phyloP scores from a whole-genome alignment of 2,888 invertebrate genomes.

The Doris montereyensis region DNA sequence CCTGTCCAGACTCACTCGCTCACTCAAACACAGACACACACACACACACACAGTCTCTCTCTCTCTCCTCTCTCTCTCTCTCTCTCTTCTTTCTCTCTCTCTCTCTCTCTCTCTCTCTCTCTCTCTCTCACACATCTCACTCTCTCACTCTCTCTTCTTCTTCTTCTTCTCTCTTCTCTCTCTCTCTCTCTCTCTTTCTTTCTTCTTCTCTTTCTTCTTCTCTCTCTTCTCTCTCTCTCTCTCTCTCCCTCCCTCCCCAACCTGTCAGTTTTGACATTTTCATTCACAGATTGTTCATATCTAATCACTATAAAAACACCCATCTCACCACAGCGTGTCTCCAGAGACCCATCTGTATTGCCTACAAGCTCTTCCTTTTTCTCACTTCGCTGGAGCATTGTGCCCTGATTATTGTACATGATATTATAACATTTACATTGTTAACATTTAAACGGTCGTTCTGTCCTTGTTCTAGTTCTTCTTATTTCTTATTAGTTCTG shows the following conservation, averaged over 20 bases:
- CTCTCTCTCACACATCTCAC: background rate
- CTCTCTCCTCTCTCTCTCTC: background rate
- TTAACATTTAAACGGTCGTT: too few relatives aligned
- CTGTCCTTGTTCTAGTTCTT: too few relatives aligned
- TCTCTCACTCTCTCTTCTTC: background rate
- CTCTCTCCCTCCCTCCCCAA: background rate
- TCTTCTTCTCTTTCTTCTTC: background rate
- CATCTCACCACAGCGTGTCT: too few relatives aligned
- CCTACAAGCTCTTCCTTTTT: too few relatives aligned
- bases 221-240: background rate
- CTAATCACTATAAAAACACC: too few relatives aligned
- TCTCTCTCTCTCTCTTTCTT: background rate
- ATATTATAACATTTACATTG: too few relatives aligned
- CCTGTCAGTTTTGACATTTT: background rate
- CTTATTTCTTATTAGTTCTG: too few relatives aligned
- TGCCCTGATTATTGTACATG: too few relatives aligned
- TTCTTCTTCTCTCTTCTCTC: background rate
- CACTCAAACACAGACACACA: background rate
- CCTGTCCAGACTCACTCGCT: background rate
- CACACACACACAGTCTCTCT: background rate
- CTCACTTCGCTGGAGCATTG: too few relatives aligned
- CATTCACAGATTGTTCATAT: too few relatives aligned
- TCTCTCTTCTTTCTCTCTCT: background rate
- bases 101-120: constrained; percentile 1
- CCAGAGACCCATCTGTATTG: too few relatives aligned